Evolutionary conservation across 2,113 vertebrate species (phyloP), one percentile per base, ranked within the genome.

Genomic region (Sapayoa aenigma): DNA sequence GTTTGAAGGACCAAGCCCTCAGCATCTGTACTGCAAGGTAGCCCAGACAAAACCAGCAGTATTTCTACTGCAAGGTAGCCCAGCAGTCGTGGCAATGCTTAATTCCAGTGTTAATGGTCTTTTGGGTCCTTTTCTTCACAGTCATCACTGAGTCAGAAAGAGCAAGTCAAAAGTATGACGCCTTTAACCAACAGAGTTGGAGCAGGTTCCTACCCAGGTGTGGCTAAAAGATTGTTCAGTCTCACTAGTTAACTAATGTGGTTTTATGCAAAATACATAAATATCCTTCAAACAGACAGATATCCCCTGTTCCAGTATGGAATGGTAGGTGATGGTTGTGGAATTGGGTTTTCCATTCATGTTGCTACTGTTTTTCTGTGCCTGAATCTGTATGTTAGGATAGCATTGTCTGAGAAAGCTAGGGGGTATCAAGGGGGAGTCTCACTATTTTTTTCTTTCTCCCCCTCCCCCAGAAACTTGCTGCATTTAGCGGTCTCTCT

Each of bases 381-480:
- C 59, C 24, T 44, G 15, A 62, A 69, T 65, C 25, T 9, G 0
- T 35, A 35, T 69, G 20, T 53, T 42, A 77, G 30, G 35, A 50
- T 25, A 85, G 11, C 21, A 17, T 8, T 47, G 10, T 5, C 44
- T 52, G 22, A 42, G 33, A 35, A 81, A 58, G 5, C 9, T 39
- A 27, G 14, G 44, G 9, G 16, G 30, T 44, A 41, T 20, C 12
- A 59, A 25, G 65, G 9, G 35, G 18, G 4, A 39, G 42, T 63
- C 10, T 35, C 37, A 37, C 4, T n/a, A 3, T 13, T 18, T 12
- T 11, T 3, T 2, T 25, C 1, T 11, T 3, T 6, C 9, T 25
- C 4, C 35, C 5, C 10, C 35, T 11, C 21, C 13, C 2, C 13
- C 27, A 35, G 6, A 12, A 9, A 17, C 15, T 59, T 33, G 14